Base-by-base conservation (phyloP, 1,140 invertebrate genomes). In the Procambarus virginalis region DNA sequence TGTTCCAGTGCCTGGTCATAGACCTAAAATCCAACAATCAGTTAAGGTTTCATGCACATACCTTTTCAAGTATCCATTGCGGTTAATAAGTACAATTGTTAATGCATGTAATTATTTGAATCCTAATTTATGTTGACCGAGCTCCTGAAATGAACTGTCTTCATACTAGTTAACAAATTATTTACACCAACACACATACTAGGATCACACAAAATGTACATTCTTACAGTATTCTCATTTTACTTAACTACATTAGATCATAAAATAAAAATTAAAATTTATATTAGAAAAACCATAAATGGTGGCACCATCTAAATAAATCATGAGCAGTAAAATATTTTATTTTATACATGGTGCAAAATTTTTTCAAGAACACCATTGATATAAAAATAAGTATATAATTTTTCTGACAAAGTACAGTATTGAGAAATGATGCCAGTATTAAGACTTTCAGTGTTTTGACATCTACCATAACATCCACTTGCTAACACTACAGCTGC, bases 121-220 rank as follows among this genome's bases (percentile, higher is more conserved):
- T 22, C 68, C 68, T 73, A 34, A 73, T 8, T 68, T 1, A 22
- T 22, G 6, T 22, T 46, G 76, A 46, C 49, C 6, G n/a, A 80
- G 49, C 17, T 84, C 82, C 82, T 84, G 82, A 84, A 84, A 45
- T 73, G 68, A 70, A 73, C 68, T 84, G 68, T 22, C 34, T 46
- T 34, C 22, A 46, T 8, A 46, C n/a, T n/a, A n/a, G n/a, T 49
- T 83, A 83, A 83, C 80, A 68, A 83, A 46, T 68, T 84, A 84
- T 84, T 84, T 84, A 84, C 82, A 84, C 64, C 68, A 70, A n/a
- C n/a, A n/a, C n/a, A n/a, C n/a, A 84, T 49, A 70, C 82, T 84
- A 84, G 64, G 5, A 51, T 84, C 48, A 49, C 82, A 84, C 82
- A n/a, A 84, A 84, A 73, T 84, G 34, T 84, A 84, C 82, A 84